Conservation (phyloP, 2,888 invertebrate species). For the Drosophila formosana region DNA sequence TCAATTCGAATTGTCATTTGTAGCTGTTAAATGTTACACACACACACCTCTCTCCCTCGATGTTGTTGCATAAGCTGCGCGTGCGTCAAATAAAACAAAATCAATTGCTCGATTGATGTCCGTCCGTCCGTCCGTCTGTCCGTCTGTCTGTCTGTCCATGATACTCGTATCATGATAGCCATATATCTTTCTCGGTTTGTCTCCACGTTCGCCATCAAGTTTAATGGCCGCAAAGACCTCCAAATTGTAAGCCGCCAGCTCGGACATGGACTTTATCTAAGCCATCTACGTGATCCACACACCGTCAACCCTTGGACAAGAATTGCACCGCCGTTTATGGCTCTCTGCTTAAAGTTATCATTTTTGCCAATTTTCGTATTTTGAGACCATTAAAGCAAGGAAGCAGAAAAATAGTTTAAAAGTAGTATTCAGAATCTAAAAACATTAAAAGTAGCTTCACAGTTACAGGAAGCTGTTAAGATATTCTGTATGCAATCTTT, state of each 20-base stretch:
- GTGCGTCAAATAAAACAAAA: conserved; percentile 74
- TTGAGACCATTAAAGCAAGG: too few species aligned
- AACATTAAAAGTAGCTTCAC: too few species aligned
- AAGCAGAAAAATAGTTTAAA: too few species aligned
- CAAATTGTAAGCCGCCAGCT: conserved; percentile 17
- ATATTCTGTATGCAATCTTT: too few species aligned
- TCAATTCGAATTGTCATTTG: conserved; percentile 50
- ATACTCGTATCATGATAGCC: conserved; percentile 4
- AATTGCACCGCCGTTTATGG: conserved; percentile 2
- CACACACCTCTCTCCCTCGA: background rate
- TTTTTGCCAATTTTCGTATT: background rate
- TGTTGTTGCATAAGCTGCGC: conserved; percentile 61
- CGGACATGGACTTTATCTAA: background rate
- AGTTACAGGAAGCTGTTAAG: too few species aligned
- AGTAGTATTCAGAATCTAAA: too few species aligned
- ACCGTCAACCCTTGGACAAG: conserved; percentile 33
- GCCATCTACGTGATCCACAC: conserved; percentile 50
- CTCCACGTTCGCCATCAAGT: conserved; percentile 45
- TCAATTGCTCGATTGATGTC: conserved; percentile 60
- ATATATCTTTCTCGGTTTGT: background rate
- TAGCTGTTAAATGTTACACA: conserved; percentile 45
- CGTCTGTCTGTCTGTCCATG: background rate
- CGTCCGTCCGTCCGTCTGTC: too few species aligned
- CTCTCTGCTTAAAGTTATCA: background rate
- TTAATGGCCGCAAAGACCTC: conserved; percentile 64